Base-by-base conservation (phyloP, 2,797 vertebrate species). In the Sebastes minor region DNA sequence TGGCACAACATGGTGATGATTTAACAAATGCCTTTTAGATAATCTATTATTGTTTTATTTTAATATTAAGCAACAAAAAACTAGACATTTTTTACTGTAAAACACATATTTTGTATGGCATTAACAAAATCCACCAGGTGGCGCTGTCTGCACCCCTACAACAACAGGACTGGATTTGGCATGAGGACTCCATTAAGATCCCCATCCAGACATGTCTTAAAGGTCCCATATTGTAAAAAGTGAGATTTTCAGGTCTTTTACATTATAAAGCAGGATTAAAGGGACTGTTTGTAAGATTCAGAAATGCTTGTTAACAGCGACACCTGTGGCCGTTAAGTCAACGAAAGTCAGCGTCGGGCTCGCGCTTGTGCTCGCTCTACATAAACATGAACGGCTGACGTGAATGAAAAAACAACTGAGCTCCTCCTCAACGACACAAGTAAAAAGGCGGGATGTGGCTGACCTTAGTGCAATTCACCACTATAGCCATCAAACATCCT, bases 321-420 rank as follows among this genome's bases (percentile, higher is more conserved):
- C 38, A 42, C 38, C 38, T 42, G 38, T 42, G 14, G 14, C 0
- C 38, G 0, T 42, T 42, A 42, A 42, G 38, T 42, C 38, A 42
- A 42, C 38, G 13, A 42, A 42, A 42, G 38, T 42, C 38, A 1
- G 38, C 38, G 38, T 1, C 5, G 13, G 38, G 38, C 13, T 42
- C 38, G 38, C 5, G 38, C 38, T 42, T 42, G 38, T 42, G 38
- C 38, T 42, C 38, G 38, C 13, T 42, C 38, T 42, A 42, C 13
- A 42, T 42, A 16, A 42, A 42, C 38, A 42, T 42, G 14, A 42
- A 42, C 38, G 91, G 93, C 90, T 95, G 96, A 95, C 95, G 95
- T 95, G 95, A 95, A 95, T 94, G 94, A 95, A 95, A 92, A 95
- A 95, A 95, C 94, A 94, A 91, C 80, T 70, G 92, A 95, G 95